These are phyloP conservation scores for Drosophila tripunctata DNA, from an alignment of 2,888 invertebrate species.

Conservation along the genomic window DNA sequence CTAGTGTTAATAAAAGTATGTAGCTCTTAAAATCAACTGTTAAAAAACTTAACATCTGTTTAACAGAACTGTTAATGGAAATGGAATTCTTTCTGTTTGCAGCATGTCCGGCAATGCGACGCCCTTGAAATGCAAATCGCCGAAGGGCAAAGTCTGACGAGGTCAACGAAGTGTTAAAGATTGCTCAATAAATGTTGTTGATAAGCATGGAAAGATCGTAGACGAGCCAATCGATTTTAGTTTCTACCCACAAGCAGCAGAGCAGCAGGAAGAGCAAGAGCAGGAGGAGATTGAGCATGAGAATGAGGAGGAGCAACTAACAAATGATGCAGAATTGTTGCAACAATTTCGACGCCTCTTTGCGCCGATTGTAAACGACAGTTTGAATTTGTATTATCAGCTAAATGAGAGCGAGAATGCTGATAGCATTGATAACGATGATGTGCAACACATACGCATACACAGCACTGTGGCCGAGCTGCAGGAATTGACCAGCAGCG, in stretches of 20 bases:
- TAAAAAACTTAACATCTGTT: no score
- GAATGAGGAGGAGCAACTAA: not conserved
- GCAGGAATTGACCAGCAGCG: conserved; percentile 65
- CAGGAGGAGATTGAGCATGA: not conserved
- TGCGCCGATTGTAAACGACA: conserved; percentile 65
- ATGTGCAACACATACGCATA: conserved; percentile 70
- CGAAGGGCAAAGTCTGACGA: conserved; percentile 84
- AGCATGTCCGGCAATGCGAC: conserved; percentile 70
- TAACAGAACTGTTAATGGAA: no score
- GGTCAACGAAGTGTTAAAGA: conserved; percentile 84
- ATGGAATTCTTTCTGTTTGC: no score
- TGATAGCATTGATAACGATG: conserved; percentile 20
- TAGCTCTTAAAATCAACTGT: no score
- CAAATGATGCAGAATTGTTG: conserved; percentile 48
- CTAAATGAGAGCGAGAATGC: conserved; percentile 53
- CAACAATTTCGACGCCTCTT: conserved; percentile 75
- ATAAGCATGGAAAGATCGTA: conserved; percentile 60
- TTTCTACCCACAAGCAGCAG: conserved; percentile 52
- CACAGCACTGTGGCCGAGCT: conserved; percentile 77
- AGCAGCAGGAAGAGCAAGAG: conserved; percentile 18
- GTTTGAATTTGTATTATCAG: conserved; percentile 65
- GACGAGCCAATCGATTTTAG: conserved; percentile 65
- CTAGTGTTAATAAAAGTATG: not conserved
- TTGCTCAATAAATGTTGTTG: conserved; percentile 83
- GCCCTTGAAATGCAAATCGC: conserved; percentile 82